Conservation (phyloP, 2,888 invertebrate genomes). For the Acleris cristana region DNA sequence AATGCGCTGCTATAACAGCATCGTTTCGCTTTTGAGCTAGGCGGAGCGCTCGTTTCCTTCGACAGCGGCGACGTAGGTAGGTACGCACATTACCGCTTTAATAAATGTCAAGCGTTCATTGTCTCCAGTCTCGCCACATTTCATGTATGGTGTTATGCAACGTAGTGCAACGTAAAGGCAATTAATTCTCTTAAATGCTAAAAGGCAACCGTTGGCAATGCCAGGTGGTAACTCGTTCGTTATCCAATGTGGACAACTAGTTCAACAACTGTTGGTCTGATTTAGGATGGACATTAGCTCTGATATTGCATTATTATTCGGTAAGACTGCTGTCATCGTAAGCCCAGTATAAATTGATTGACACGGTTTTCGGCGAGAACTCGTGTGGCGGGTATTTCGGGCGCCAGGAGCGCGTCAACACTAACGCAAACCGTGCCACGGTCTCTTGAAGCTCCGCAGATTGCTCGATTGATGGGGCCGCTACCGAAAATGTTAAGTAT, state of each 20-base stretch:
- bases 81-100: slow-evolving; percentile 51
- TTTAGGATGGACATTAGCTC: slow-evolving; percentile 30
- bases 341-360: slow-evolving; percentile 73
- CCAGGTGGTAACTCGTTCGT: slow-evolving; percentile 31
- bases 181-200: slow-evolving; percentile 38
- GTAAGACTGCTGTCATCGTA: slow-evolving; percentile 55
- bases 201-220: slow-evolving; percentile 31
- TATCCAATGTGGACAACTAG: slow-evolving; percentile 29
- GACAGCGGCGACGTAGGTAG: neutral
- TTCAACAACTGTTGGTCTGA: slow-evolving; percentile 13
- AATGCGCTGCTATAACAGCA: neutral
- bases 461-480: slow-evolving; percentile 2
- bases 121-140: slow-evolving; percentile 47
- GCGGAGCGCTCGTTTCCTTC: slow-evolving; percentile 15
- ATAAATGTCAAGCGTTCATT: slow-evolving; percentile 69
- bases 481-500: neutral
- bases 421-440: slow-evolving; percentile 75
- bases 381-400: slow-evolving; percentile 67
- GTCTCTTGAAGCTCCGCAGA: slow-evolving; percentile 68
- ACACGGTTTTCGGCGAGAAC: slow-evolving; percentile 70
- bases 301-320: slow-evolving; percentile 44
- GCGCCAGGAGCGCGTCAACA: slow-evolving; percentile 57
- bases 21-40: slow-evolving; percentile 15
- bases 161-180: slow-evolving; percentile 25
- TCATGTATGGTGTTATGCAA: slow-evolving; percentile 31